phyloP scores from a whole-genome alignment of 2,113 vertebrate species.

The Myotis lucifugus region DNA sequence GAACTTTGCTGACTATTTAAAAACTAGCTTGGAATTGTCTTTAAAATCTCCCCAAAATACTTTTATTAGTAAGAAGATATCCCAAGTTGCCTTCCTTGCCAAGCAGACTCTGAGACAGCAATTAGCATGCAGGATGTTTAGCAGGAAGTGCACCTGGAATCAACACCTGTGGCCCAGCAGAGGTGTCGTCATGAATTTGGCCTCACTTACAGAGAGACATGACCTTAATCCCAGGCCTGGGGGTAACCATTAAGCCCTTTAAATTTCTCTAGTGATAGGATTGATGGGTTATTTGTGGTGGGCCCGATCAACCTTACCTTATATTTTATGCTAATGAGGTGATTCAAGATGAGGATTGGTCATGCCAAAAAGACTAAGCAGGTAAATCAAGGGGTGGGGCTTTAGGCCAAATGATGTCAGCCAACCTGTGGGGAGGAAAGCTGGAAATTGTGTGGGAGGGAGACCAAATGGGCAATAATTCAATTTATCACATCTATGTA shows the following conservation, averaged over 20 bases:
- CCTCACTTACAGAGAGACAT: neutral
- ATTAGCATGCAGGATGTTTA: neutral
- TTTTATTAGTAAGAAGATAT: neutral
- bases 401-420: neutral
- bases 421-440: neutral
- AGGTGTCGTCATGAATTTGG: neutral
- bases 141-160: neutral
- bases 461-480: neutral
- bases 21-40: neutral
- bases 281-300: neutral
- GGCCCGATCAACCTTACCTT: neutral
- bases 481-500: neutral
- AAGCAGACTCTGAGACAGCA: neutral
- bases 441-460: neutral
- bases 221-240: too few species aligned
- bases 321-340: neutral
- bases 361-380: neutral
- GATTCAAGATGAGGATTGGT: neutral
- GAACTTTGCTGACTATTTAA: too few species aligned
- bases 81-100: neutral
- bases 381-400: neutral
- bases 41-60: neutral
- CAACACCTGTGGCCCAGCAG: neutral
- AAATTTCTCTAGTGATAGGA: neutral
- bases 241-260: neutral